A percentile compares a stretch with the other conserved stretches of the same genome.
Conservation (phyloP, 2,888 invertebrate species). For the Nesidiocoris tenuis region DNA sequence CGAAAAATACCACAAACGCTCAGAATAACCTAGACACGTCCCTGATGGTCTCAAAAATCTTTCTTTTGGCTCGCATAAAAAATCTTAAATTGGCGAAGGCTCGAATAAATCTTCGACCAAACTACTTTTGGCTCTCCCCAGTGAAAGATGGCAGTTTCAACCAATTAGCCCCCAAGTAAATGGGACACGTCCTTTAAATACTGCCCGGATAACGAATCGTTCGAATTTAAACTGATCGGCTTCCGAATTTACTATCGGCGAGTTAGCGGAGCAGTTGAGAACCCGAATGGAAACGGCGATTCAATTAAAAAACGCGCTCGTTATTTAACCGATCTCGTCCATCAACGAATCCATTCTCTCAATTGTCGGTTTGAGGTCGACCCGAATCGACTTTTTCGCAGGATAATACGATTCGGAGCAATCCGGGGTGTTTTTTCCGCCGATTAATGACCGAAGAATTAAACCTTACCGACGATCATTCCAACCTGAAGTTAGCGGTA, state of each 20-base stretch:
- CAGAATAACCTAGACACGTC: too few relatives aligned
- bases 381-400: background rate
- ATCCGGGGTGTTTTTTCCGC: background rate
- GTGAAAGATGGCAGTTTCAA: too few relatives aligned
- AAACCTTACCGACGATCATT: background rate
- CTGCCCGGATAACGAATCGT: background rate
- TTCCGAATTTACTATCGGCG: background rate
- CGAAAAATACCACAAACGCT: too few relatives aligned
- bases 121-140: too few relatives aligned
- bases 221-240: background rate
- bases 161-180: too few relatives aligned
- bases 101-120: too few relatives aligned
- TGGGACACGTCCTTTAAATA: too few relatives aligned
- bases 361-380: background rate
- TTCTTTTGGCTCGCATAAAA: too few relatives aligned
- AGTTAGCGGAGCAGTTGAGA: background rate
- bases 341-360: background rate
- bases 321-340: background rate
- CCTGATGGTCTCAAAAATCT: too few relatives aligned
- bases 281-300: background rate
- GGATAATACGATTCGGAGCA: background rate
- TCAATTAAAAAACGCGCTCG: background rate
- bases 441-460: background rate
- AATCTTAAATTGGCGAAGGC: too few relatives aligned
- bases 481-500: background rate